Base-by-base conservation (phyloP, 2,113 vertebrate species). In the Genyomyrus donnyi region DNA sequence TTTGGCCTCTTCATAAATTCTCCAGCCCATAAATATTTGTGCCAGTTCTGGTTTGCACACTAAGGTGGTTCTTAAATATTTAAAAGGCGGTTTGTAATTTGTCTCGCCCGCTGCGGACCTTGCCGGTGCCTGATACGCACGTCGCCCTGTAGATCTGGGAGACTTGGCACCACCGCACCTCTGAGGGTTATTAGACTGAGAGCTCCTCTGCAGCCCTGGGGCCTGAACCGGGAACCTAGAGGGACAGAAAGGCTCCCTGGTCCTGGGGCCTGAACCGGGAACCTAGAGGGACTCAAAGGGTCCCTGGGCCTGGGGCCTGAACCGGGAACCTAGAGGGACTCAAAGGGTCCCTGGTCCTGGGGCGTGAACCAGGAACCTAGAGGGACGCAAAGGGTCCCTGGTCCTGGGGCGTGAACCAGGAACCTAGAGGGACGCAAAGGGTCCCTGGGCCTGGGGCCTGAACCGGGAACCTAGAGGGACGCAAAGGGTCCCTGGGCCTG, bases 1-100 rank as follows among this genome's bases (percentile, higher is more conserved):
- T 92, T 90, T 91, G 91, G 91, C 92, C 92, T 88, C 91, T 92
- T 93, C 93, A 92, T 95, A 95, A 94, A 95, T 95, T 93, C 91
- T 91, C 1, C 91, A 90, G 91, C 56, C 92, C 90, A 93, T 95
- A 95, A 95, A 96, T 95, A 95, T 95, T 96, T 95, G 93, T 91
- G 86, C 91, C 13, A 94, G 90, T 93, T 93, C 91, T 90, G 83
- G 92, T 91, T 94, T 93, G 90, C 92, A 90, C 91, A 88, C 91
- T 48, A 90, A 90, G 90, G 93, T 93, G 35, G 88, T 92, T 93
- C 84, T 95, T 94, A 94, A 93, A 93, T 93, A 95, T 94, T 93
- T 89, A 90, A 91, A 91, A 90, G 91, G 52, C 85, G 85, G 92
- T 94, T 93, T 91, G 93, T 95, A 87, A 95, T 95, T 93, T 89